phyloP scores from a whole-genome alignment of 2,113 vertebrate genomes.

The Coturnix japonica region DNA sequence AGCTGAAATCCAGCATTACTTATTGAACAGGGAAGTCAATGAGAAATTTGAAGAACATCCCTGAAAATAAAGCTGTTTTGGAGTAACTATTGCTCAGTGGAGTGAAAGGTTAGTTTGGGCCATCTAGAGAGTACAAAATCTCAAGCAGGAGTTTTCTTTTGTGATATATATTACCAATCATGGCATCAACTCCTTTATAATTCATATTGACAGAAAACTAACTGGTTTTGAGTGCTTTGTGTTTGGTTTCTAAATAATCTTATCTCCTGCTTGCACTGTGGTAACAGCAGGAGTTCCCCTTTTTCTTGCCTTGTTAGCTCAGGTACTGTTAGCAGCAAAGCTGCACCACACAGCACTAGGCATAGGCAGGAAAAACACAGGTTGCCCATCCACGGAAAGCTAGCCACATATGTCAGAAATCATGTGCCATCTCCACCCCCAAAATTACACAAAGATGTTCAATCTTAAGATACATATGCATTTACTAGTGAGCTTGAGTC shows the following conservation, averaged over 20 bases:
- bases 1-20: background rate
- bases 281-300: background rate
- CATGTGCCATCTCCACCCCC: background rate
- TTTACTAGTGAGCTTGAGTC: background rate
- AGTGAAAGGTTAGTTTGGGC: background rate
- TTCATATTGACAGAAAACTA: background rate
- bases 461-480: background rate
- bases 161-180: background rate
- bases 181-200: background rate
- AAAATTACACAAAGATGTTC: background rate
- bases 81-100: background rate
- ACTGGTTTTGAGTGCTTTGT: background rate
- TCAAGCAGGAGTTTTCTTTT: background rate
- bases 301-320: background rate
- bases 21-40: background rate
- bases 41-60: slow-evolving; percentile 1
- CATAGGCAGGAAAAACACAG: background rate
- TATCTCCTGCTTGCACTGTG: background rate
- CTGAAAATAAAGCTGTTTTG: background rate
- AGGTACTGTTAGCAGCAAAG: background rate
- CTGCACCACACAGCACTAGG: rapidly evolving
- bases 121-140: background rate
- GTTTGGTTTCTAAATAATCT: background rate
- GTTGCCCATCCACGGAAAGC: background rate
- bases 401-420: background rate